Base-by-base conservation (phyloP, 2,888 invertebrate species). In the Athripsodes cinereus region DNA sequence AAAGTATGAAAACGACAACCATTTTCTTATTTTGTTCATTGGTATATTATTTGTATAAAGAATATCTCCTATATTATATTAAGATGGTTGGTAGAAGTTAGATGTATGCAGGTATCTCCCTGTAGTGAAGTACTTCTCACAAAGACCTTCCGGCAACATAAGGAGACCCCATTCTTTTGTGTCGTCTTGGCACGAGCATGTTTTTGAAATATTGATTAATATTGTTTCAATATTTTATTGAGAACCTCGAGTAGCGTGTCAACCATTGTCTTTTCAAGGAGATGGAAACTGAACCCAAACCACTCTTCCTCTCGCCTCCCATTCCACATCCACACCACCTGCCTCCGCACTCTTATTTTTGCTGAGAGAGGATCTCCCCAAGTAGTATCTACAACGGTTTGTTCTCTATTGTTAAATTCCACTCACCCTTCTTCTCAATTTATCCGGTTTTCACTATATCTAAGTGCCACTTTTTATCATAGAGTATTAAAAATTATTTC, bases 191-290 rank as follows among this genome's bases (percentile, higher is more conserved):
- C 60, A 62, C 57, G 59, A 59, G 55, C 59, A 67, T 78, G 71
- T 78, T 78, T 76, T 79, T 79, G 78, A 79, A 78, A 79, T 74
- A 79, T 78, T 78, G 78, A 78, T 78, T 78, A 78, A 79, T 78
- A 77, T 79, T 79, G 78, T 77, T 74, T 76, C 76, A 77, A 74
- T 74, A 66, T 73, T 74, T 72, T 72, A 72, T 57, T 40, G 61
- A 71, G 71, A 69, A 72, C 66, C 76, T 76, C 68, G 68, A 70
- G 67, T 47, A 52, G 55, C 35, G 58, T 35, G 57, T 35, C 52
- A 54, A 52, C 62, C 62, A 68, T 69, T 71, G 60, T 62, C 22
- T 22, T 50, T 16, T 22, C 69, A 19, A 44, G 26, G 52, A 59
- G 67, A 69, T 68, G 57, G 68, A 50, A 54, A 51, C 22, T 34